These are phyloP conservation scores for Salvelinus namaycush DNA, from an alignment of 2,113 vertebrate species.

Conservation along the genomic window DNA sequence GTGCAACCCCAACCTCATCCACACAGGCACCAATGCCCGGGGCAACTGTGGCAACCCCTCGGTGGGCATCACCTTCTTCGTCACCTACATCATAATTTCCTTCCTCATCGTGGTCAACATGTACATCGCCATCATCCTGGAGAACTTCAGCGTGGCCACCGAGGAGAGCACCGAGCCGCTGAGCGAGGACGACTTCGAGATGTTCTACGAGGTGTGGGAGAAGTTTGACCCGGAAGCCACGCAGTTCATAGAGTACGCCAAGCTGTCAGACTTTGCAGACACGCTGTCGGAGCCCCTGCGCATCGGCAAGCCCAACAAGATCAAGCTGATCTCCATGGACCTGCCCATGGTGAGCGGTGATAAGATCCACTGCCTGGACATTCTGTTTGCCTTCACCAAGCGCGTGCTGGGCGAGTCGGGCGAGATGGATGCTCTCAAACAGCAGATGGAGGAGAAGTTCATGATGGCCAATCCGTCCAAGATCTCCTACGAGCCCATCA, in stretches of 20 bases:
- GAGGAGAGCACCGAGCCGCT: constrained; percentile 98
- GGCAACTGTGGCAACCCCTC: constrained; percentile 95
- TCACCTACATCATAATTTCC: constrained; percentile 98
- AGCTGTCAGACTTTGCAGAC: constrained; percentile 91
- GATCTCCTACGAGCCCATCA: constrained; percentile 96
- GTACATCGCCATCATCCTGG: constrained; percentile 99
- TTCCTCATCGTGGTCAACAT: constrained; percentile 99
- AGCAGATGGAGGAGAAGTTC: constrained; percentile 99
- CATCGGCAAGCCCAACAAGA: constrained; percentile 91
- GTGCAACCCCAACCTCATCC: constrained; percentile 82
- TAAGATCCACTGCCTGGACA: constrained; percentile 98
- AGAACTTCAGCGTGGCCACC: constrained; percentile 98
- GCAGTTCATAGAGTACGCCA: constrained; percentile 95
- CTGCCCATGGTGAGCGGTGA: constrained; percentile 98
- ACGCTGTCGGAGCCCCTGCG: constrained; percentile 91
- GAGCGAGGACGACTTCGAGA: constrained; percentile 98
- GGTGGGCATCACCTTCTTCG: constrained; percentile 96
- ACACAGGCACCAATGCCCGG: constrained; percentile 78
- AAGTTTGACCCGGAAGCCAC: constrained; percentile 97
- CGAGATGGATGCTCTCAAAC: constrained; percentile 97
- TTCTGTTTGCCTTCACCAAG: constrained; percentile 99
- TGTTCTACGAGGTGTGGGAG: constrained; percentile 99
- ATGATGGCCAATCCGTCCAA: constrained; percentile 98
- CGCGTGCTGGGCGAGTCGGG: constrained; percentile 94
- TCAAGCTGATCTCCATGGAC: constrained; percentile 97